Evolutionary conservation across 2,888 invertebrate genomes (phyloP), one percentile per base, ranked within the genome.

Genomic region (Homarus gammarus): DNA sequence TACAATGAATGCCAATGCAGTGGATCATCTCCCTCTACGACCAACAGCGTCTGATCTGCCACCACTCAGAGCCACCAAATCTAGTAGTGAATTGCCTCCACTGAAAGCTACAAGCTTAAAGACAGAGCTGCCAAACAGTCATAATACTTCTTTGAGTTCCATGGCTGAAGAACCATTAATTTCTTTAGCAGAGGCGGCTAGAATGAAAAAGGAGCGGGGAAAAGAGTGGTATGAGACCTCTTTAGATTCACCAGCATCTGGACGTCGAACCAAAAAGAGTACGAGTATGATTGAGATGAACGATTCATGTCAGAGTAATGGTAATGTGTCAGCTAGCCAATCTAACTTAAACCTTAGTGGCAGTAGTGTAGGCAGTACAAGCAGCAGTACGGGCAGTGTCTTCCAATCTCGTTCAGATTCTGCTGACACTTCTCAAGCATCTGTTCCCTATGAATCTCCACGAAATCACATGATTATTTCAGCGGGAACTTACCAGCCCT

Each of bases 391-490:
- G 68, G 77, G 90, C 68, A 89, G 90, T 49, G 89, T 88, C 49
- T 88, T 90, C 78, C 88, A 77, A 51, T 86, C 89, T 51, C 70
- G 87, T 27, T 51, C 86, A 22, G 87, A 89, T 33, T 81, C 87
- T 44, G 77, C 86, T 33, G 85, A 88, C 36, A 84, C 90, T 15
- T 81, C 87, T 72, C 89, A 86, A 22, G 64, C 64, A 44, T 81
- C 84, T 33, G 72, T 96, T 81, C 95, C 96, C 36, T 94, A 96
- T 91, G 97, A 97, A 93, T 96, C 97, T 8, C 97, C 97, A 0
- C 96, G 96, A 93, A 97, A 97, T 93, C 95, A 97, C 93, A 97
- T 97, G 0, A 95, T 98, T 0, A 97, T 98, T 51, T 97, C 97
- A 93, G 96, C 97, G 92, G 98, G 97, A 70, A 92, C 93, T 87